Conservation (phyloP, 2,888 invertebrate genomes). For the Bembecia ichneumoniformis region DNA sequence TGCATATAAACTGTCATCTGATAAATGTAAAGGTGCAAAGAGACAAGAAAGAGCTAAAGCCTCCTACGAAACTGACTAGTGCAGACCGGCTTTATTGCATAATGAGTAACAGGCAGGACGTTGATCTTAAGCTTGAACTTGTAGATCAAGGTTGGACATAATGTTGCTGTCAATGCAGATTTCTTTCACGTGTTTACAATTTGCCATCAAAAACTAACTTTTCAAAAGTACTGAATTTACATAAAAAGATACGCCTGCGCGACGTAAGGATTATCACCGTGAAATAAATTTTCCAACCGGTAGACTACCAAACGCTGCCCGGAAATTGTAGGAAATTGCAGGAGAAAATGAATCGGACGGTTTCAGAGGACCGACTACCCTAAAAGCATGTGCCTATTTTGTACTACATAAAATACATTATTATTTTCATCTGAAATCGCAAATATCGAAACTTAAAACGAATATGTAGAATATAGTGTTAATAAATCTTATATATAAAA, state of each 20-base stretch:
- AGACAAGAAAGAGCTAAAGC: no score
- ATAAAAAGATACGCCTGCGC: conserved; percentile 2
- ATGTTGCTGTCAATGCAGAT: background rate
- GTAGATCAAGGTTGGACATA: conserved; percentile 14
- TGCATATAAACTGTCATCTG: no score
- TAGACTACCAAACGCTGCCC: conserved; percentile 57
- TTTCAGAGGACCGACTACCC: conserved; percentile 46
- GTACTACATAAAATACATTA: no score
- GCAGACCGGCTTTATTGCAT: conserved; percentile 26
- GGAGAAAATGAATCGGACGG: conserved; percentile 68
- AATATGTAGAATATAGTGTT: no score
- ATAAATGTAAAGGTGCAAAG: no score
- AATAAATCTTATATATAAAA: no score
- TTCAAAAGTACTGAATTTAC: background rate
- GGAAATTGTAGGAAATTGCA: conserved; percentile 73
- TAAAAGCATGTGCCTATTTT: background rate
- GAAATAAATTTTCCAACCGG: conserved; percentile 60
- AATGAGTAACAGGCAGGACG: conserved; percentile 43
- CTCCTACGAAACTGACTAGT: no score
- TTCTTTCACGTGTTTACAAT: no score
- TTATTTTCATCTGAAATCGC: no score
- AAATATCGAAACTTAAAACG: no score
- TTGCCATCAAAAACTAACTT: background rate
- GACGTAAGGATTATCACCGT: conserved; percentile 27
- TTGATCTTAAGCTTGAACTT: conserved; percentile 62